Conservation (phyloP, 2,888 invertebrate species). For the Xestia ashworthii region DNA sequence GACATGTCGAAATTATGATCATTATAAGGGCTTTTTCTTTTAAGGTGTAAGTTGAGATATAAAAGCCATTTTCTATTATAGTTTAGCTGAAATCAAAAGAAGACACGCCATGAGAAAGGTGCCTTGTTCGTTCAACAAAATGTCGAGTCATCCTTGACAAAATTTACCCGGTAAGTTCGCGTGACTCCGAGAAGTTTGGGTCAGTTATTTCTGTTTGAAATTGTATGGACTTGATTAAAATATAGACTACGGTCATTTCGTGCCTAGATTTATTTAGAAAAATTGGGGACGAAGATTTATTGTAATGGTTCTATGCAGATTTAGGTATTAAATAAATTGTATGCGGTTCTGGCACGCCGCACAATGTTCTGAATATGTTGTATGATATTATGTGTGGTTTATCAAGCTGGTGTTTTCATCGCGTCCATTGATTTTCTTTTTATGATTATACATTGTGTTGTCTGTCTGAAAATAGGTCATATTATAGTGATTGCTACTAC, state of each 20-base stretch:
- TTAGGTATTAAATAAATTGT: slow-evolving; percentile 35
- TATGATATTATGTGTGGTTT: not conserved
- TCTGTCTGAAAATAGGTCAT: not conserved
- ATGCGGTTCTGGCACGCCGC: slow-evolving; percentile 1
- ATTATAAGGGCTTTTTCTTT: not conserved
- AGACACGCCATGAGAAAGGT: not conserved
- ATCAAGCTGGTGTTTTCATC: not conserved
- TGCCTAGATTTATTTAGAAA: slow-evolving; percentile 52
- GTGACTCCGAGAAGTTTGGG: slow-evolving; percentile 59
- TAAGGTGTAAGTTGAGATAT: not conserved
- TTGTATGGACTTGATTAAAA: slow-evolving; percentile 52
- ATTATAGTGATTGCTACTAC: too few species aligned
- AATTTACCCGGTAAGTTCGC: slow-evolving; percentile 39
- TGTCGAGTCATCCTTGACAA: slow-evolving; percentile 37
- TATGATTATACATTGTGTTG: not conserved
- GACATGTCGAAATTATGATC: not conserved
- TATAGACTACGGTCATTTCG: slow-evolving; percentile 46
- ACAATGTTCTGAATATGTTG: slow-evolving; percentile 9
- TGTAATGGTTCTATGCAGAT: slow-evolving; percentile 48
- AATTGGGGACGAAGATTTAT: slow-evolving; percentile 41
- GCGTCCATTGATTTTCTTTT: not conserved
- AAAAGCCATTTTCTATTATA: not conserved
- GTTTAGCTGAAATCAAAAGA: slow-evolving; percentile 21
- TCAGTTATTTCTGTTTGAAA: slow-evolving; percentile 48
- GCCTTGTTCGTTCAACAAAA: slow-evolving; percentile 27